A percentile compares a stretch with the other conserved stretches of the same genome.
phyloP scores from a whole-genome alignment of 2,797 vertebrate species.

The Tenualosa thibaudeaui region DNA sequence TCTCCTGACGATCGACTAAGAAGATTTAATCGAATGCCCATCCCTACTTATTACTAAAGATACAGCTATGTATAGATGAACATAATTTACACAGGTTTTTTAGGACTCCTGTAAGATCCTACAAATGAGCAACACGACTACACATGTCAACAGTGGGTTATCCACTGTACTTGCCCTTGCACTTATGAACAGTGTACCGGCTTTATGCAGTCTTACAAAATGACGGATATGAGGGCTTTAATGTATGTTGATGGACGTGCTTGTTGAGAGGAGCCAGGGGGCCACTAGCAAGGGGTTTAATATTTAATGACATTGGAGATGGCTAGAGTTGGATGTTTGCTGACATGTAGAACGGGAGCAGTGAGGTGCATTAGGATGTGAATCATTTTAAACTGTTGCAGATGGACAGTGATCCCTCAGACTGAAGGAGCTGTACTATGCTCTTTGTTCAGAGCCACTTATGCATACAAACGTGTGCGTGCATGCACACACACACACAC shows the following conservation, averaged over 20 bases:
- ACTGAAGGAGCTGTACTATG: not conserved
- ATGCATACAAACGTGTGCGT: too few species aligned
- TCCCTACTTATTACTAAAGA: too few species aligned
- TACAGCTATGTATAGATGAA: too few species aligned
- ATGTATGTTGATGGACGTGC: constrained; percentile 12
- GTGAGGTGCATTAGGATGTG: not conserved
- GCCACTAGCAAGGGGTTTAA: constrained; percentile 42
- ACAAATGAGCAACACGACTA: not conserved
- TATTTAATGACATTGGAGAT: constrained; percentile 41
- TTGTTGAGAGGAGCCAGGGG: constrained; percentile 23
- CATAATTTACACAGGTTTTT: too few species aligned
- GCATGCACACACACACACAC: not conserved
- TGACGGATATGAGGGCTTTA: not conserved
- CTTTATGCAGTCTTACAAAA: not conserved
- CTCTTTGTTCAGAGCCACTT: too few species aligned
- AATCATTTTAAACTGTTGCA: constrained; percentile 17
- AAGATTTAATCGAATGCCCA: too few species aligned
- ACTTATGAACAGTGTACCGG: not conserved
- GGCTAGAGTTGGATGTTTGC: not conserved
- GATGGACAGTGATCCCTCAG: constrained; percentile 10
- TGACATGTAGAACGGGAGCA: not conserved
- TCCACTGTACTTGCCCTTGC: not conserved
- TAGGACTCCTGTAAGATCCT: not conserved
- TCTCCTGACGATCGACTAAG: too few species aligned
- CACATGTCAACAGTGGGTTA: too few species aligned